Evolutionary conservation across 2,797 vertebrate species (phyloP).

Genomic region (Pangasius krempfi): DNA sequence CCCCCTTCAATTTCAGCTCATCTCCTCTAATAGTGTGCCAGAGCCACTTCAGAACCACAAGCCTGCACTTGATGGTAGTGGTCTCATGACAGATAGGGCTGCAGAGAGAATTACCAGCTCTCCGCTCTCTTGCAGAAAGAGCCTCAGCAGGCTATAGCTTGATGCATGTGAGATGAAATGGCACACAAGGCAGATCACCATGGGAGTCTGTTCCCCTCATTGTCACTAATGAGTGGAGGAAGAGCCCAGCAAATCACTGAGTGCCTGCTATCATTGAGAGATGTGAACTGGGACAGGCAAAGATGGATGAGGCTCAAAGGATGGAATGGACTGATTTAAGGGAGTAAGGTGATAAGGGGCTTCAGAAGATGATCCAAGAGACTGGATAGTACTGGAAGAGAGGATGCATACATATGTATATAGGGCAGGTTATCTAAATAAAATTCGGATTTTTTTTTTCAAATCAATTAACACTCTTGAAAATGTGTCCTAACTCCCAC

Average conservation of each 20-base stretch:
- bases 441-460: neutral
- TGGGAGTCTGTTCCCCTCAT: conserved; percentile 15
- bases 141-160: conserved; percentile 9
- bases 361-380: neutral
- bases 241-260: conserved; percentile 29
- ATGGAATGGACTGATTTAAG: conserved; percentile 17
- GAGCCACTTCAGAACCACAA: conserved; percentile 37
- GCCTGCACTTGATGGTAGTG: conserved; percentile 45
- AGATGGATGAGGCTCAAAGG: neutral
- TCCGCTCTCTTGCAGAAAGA: neutral
- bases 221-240: conserved; percentile 43
- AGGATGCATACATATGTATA: neutral
- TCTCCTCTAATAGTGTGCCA: conserved; percentile 45
- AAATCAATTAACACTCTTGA: neutral
- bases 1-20: conserved; percentile 43
- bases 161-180: conserved; percentile 17
- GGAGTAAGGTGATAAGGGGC: neutral
- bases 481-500: neutral
- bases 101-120: conserved; percentile 40
- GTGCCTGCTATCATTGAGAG: conserved; percentile 18
- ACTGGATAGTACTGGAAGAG: neutral
- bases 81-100: conserved; percentile 36
- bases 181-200: conserved; percentile 31
- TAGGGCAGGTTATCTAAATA: neutral
- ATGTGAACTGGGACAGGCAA: conserved; percentile 5